These are phyloP conservation scores for Monoplex corrugatus DNA, from an alignment of 2,888 invertebrate species.

Conservation along the genomic window DNA sequence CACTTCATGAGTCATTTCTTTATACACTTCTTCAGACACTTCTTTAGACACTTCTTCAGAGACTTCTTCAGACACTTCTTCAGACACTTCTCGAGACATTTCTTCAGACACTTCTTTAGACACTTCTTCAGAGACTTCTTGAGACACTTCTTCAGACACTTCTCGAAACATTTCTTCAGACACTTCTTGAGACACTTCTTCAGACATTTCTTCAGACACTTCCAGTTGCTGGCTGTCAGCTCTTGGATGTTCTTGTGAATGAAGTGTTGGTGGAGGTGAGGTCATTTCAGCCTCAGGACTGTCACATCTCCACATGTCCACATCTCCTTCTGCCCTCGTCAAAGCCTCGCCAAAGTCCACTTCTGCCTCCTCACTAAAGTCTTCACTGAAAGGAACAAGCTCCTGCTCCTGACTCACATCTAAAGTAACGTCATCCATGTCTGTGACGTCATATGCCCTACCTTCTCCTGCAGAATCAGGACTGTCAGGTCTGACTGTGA, in stretches of 20 bases:
- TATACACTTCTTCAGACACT: too few species aligned
- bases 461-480: too few species aligned
- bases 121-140: too few species aligned
- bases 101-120: too few species aligned
- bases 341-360: background rate
- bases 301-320: background rate
- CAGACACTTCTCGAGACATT: background rate
- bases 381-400: background rate
- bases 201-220: too few species aligned
- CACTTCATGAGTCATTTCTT: too few species aligned
- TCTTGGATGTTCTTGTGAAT: too few species aligned
- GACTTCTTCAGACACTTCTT: too few species aligned
- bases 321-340: background rate
- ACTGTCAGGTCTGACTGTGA: too few species aligned
- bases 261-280: background rate
- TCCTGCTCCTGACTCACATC: background rate
- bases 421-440: background rate
- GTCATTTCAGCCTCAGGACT: constrained; percentile 13
- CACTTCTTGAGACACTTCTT: too few species aligned
- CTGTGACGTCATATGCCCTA: background rate
- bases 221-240: too few species aligned
- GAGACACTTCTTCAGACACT: background rate
- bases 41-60: too few species aligned
- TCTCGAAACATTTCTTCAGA: background rate
- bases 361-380: constrained; percentile 19